Base-by-base conservation (phyloP, 1,140 invertebrate genomes). In the Papilio machaon region DNA sequence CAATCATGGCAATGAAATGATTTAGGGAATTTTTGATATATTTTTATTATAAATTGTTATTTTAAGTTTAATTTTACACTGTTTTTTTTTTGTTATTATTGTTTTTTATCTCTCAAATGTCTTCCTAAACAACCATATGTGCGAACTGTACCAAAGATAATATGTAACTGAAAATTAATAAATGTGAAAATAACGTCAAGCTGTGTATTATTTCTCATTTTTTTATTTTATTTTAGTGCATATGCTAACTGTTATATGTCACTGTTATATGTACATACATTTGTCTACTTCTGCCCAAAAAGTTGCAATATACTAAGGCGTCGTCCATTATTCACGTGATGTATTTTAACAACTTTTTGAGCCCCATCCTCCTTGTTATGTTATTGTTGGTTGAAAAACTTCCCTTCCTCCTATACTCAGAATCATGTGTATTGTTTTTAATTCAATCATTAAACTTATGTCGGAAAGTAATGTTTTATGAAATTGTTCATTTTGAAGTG, bases 91-190 rank as follows among this genome's bases (percentile, higher is more conserved):
- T 79, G 77, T 79, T 79, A 79, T 79, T 64, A 19, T 79, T 79
- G 54, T 64, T 78, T 76, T 67, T 43, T 19, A 67, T 67, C 10
- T 30, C 38, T 60, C 19, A 47, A 79, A 79, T 79, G 77, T 79
- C 77, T 79, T 79, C 77, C 77, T 79, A 79, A 78, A 60, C 54
- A 78, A 47, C 54, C 77, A 35, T 64, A 79, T 70, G 77, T 79
- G 77, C 58, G 77, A 79, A 79, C 77, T 79, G 60, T 79, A 79
- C 77, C 77, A 79, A 79, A 79, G 77, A 79, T 38, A 78, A 78
- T 79, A 79, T 79, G 76, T 79, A 79, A 54, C 49, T 78, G 60
- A 47, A 64, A 79, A 46, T 17, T 23, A 79, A 79, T 79, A 79
- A 79, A 79, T 77, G 23, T 60, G 49, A 77, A 58, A 58, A 19